A percentile compares a stretch with the other conserved stretches of the same genome.
Evolutionary conservation across 2,888 invertebrate genomes (phyloP).

Genomic region (Aelia acuminata): DNA sequence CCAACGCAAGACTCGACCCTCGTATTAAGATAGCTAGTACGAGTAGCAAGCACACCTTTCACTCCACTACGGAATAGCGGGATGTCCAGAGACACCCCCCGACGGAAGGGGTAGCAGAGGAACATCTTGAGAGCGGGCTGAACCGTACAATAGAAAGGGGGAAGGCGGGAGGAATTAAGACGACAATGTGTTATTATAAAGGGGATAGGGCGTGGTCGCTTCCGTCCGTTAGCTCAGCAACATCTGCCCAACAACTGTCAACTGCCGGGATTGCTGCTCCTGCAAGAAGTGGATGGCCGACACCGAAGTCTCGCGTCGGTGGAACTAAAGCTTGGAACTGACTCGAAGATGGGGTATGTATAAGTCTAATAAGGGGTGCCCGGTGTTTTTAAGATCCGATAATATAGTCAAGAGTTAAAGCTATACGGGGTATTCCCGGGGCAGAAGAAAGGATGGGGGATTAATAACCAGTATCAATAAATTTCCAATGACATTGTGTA

Average conservation of each 20-base stretch:
- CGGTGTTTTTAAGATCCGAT: too few relatives aligned
- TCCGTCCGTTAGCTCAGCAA: constrained; percentile 58
- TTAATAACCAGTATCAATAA: too few relatives aligned
- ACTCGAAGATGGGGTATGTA: too few relatives aligned
- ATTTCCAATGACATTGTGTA: too few relatives aligned
- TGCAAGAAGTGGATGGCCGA: constrained; percentile 44
- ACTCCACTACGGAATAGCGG: background rate
- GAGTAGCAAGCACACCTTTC: background rate
- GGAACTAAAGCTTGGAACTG: too few relatives aligned
- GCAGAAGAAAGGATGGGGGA: too few relatives aligned
- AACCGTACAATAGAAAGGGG: constrained; percentile 49
- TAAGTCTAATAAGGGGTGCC: too few relatives aligned
- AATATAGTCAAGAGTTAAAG: too few relatives aligned
- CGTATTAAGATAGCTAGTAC: background rate
- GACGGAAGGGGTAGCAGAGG: constrained; percentile 41
- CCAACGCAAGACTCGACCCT: background rate
- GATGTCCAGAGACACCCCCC: constrained; percentile 19
- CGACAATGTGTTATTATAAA: constrained; percentile 58
- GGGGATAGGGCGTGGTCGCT: constrained; percentile 56
- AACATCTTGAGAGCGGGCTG: constrained; percentile 56
- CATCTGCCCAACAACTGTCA: constrained; percentile 59
- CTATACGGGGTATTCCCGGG: too few relatives aligned
- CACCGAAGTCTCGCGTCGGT: background rate
- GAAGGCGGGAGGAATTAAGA: constrained; percentile 56
- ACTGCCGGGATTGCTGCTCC: constrained; percentile 44